phyloP scores from a whole-genome alignment of 2,113 vertebrate species.

The Pleuronectes platessa region DNA sequence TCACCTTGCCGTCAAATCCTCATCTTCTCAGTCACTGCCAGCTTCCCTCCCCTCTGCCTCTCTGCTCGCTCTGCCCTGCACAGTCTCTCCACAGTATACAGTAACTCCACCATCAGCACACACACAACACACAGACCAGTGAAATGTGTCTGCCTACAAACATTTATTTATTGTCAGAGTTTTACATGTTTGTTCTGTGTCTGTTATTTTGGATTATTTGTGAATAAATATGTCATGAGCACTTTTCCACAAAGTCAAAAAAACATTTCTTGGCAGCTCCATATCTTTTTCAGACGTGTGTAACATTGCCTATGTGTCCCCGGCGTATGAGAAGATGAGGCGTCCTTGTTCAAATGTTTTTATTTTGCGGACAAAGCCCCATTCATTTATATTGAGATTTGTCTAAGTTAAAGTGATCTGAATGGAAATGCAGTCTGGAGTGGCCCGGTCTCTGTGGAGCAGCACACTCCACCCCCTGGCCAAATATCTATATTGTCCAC shows the following conservation, averaged over 20 bases:
- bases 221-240: not conserved
- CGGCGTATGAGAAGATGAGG: slow-evolving; percentile 64
- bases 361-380: slow-evolving; percentile 76
- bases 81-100: slow-evolving; percentile 55
- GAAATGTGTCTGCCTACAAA: slow-evolving; percentile 4
- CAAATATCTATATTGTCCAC: slow-evolving; percentile 87
- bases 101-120: slow-evolving; percentile 44
- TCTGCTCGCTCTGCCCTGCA: slow-evolving; percentile 59
- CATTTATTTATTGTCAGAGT: slow-evolving; percentile 2
- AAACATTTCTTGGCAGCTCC: not conserved
- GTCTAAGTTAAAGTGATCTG: slow-evolving; percentile 81
- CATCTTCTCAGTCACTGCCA: slow-evolving; percentile 93
- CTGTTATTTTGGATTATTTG: slow-evolving; percentile 2
- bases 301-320: slow-evolving; percentile 46
- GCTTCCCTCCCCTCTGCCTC: slow-evolving; percentile 80
- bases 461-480: slow-evolving; percentile 82
- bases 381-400: slow-evolving; percentile 82
- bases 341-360: slow-evolving; percentile 79
- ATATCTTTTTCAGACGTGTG: slow-evolving; percentile 24
- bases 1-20: slow-evolving; percentile 96
- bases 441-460: slow-evolving; percentile 77
- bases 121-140: slow-evolving; percentile 29
- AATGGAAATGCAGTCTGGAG: slow-evolving; percentile 79
- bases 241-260: slow-evolving; percentile 30
- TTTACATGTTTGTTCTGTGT: not conserved